Conservation (phyloP, 1,140 invertebrate genomes). For the Leguminivora glycinivorella region DNA sequence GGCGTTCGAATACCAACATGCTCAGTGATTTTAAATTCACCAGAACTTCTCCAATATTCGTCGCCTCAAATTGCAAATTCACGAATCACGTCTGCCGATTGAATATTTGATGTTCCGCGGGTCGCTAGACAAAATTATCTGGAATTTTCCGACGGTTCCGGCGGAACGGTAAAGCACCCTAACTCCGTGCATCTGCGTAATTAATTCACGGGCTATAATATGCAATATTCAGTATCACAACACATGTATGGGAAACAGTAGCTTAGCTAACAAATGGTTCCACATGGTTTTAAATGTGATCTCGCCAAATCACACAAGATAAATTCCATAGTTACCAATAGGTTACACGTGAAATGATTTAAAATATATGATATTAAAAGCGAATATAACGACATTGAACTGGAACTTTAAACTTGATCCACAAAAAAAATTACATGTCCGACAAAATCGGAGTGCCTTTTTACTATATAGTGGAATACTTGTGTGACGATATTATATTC, state of each 20-base stretch:
- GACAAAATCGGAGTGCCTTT: no score
- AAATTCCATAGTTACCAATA: no score
- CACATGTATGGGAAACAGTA: not conserved
- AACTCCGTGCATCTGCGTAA: slow-evolving; percentile 2
- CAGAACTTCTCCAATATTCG: not conserved
- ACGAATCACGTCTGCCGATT: slow-evolving; percentile 7
- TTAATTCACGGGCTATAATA: slow-evolving; percentile 10
- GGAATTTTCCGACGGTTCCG: not conserved
- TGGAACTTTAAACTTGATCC: no score
- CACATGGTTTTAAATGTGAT: not conserved
- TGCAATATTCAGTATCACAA: not conserved
- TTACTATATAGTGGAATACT: no score
- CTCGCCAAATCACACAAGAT: no score
- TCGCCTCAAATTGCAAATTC: not conserved
- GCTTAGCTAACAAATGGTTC: not conserved
- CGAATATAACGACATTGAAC: no score
- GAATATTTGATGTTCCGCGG: slow-evolving; percentile 1
- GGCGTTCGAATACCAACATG: not conserved
- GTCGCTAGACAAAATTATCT: not conserved
- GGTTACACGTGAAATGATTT: no score
- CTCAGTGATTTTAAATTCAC: not conserved
- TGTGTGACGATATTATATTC: no score
- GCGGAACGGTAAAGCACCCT: not conserved
- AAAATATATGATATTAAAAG: no score
- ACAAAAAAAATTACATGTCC: no score